These are phyloP conservation scores for Xestia rhomboidea DNA, from an alignment of 2,888 invertebrate genomes.

Conservation along the genomic window DNA sequence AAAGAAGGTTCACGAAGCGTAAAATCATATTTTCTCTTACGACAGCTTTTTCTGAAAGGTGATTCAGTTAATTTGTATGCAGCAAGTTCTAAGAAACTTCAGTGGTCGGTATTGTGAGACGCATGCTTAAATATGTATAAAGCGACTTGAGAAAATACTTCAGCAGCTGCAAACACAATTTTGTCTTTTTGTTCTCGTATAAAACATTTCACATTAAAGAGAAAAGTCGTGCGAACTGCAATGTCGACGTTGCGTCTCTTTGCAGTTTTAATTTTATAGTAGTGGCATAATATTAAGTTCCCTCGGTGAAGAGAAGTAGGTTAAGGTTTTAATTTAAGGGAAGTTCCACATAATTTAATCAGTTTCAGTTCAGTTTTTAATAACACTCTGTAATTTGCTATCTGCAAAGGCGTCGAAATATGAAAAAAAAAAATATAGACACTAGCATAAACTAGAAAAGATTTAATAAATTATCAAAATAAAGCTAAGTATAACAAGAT, in stretches of 20 bases:
- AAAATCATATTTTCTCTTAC: slow-evolving; percentile 28
- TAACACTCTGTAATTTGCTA: background rate
- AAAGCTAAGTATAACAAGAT: background rate
- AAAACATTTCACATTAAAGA: slow-evolving; percentile 44
- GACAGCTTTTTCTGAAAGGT: slow-evolving; percentile 6
- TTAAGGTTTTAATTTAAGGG: slow-evolving; percentile 1
- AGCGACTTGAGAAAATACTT: slow-evolving; percentile 32
- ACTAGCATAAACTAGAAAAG: no score
- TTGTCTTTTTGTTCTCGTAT: slow-evolving; percentile 36
- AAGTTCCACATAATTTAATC: background rate
- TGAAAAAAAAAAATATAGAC: no score
- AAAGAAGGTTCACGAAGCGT: background rate
- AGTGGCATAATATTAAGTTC: slow-evolving; percentile 18
- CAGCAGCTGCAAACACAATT: slow-evolving; percentile 41
- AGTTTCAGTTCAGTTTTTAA: background rate
- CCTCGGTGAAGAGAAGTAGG: background rate
- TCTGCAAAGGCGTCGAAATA: no score
- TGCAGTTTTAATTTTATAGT: slow-evolving; percentile 39
- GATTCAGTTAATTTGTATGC: slow-evolving; percentile 38
- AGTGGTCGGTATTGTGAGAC: slow-evolving; percentile 20
- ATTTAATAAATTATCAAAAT: background rate
- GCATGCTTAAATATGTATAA: slow-evolving; percentile 40
- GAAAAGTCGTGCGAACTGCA: slow-evolving; percentile 26
- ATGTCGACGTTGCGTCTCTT: slow-evolving; percentile 19
- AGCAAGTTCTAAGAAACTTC: slow-evolving; percentile 1